phyloP scores from a whole-genome alignment of 2,113 vertebrate genomes.

The Burhinus oedicnemus region DNA sequence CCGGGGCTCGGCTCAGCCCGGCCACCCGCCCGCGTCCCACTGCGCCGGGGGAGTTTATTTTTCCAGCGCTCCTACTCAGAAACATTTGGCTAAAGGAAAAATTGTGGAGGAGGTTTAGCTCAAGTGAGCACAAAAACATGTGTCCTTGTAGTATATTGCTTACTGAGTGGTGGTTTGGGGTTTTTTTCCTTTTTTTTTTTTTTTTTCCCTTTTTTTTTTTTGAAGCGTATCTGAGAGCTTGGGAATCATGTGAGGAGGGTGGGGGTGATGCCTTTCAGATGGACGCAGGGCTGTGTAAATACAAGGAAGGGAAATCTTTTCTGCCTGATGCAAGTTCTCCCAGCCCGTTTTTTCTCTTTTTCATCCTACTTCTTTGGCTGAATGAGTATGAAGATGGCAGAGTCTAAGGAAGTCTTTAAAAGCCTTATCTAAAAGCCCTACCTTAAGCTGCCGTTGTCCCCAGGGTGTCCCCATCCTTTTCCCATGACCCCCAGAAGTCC shows the following conservation, averaged over 20 bases:
- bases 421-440: not conserved
- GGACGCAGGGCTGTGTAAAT: not conserved
- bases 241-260: not conserved
- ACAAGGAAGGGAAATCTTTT: not conserved
- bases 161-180: not conserved
- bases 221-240: not conserved
- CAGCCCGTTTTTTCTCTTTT: not conserved
- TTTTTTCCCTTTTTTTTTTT: not conserved
- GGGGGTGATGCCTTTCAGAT: conserved; percentile 34
- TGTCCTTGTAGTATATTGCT: not conserved
- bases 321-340: not conserved
- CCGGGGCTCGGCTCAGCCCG: not conserved
- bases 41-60: conserved; percentile 56
- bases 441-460: not conserved
- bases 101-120: conserved; percentile 60
- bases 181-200: not conserved
- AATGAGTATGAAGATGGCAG: not conserved
- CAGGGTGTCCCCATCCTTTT: not conserved
- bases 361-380: not conserved
- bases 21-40: not conserved
- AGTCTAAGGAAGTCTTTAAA: not conserved
- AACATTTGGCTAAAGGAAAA: conserved; percentile 56
- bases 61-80: conserved; percentile 67
- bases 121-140: conserved; percentile 63
- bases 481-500: not conserved